These are phyloP conservation scores for Cryptocephalus moraei DNA, from an alignment of 2,888 invertebrate genomes.

Conservation along the genomic window DNA sequence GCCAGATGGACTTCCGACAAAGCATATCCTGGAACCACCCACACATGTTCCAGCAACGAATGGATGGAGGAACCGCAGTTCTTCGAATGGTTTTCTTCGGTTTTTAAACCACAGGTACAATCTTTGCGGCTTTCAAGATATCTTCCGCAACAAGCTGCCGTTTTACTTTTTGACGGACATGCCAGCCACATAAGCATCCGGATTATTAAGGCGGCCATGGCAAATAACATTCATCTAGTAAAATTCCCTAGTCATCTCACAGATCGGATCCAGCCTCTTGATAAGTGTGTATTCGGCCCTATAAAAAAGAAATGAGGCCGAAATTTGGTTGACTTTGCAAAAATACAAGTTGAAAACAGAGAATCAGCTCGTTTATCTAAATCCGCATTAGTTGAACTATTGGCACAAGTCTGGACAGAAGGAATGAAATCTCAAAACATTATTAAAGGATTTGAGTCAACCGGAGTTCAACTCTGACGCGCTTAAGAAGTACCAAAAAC, in stretches of 20 bases:
- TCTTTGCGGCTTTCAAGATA: background rate
- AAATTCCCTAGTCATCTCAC: conserved; percentile 9
- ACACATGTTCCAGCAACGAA: no score
- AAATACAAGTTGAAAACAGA: no score
- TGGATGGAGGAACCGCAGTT: no score
- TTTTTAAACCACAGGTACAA: background rate
- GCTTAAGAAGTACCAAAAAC: no score
- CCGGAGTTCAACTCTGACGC: no score
- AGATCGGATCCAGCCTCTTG: background rate
- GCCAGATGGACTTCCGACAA: no score
- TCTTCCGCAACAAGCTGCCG: background rate
- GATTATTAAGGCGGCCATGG: conserved; percentile 6
- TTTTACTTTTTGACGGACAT: conserved; percentile 8
- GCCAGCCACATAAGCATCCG: conserved; percentile 7
- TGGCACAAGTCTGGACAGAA: no score
- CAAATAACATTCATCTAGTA: conserved; percentile 7
- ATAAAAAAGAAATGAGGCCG: conserved; percentile 1
- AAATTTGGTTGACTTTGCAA: conserved; percentile 1
- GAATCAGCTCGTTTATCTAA: no score
- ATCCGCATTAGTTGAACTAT: no score
- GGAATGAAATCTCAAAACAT: no score
- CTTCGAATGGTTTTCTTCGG: background rate
- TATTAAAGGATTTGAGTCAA: no score
- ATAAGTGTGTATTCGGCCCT: conserved; percentile 2
- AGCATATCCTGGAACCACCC: no score